Base-by-base conservation (phyloP, 2,113 vertebrate genomes). In the Toxotes jaculatrix region DNA sequence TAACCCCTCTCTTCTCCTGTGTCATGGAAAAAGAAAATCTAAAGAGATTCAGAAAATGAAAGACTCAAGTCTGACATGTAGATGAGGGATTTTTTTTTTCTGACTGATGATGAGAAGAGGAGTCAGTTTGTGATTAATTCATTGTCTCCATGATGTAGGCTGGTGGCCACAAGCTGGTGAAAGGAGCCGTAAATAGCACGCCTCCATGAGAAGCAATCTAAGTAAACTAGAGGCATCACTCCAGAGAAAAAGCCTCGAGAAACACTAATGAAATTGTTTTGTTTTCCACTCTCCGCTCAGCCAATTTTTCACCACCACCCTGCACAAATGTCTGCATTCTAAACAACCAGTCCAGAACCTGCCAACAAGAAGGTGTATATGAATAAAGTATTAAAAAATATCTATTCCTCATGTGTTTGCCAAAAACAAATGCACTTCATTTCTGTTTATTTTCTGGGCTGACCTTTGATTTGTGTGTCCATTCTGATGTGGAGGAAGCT, bases 91-190 rank as follows among this genome's bases (percentile, higher is more conserved):
- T 21, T 71, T 53, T 59, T 59, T 42, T 47, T 42, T n/a, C 65
- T 64, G 56, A 66, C 69, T 42, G 36, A 86, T 78, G 73, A 89
- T 43, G 88, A 55, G 63, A 83, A 71, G n/a, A n/a, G n/a, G 51
- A 73, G 17, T 85, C 68, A 45, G 74, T 79, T 49, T 68, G 34
- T 87, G 74, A 89, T 89, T 83, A 83, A 89, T 86, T 84, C 68
- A 88, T 87, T 56, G 73, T 86, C 38, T 84, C 45, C 14, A 13
- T 69, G 32, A 86, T 6, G 51, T 73, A 79, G 56, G 42, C 72
- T 60, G 45, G 65, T 77, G 68, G 74, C 74, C 67, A 70, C 60
- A 82, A 63, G 63, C 76, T 68, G 81, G 45, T 34, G 9, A 84
- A 55, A 40, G 32, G 12, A 83, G 66, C 70, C 60, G 60, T 73